A percentile compares a stretch with the other conserved stretches of the same genome.
Evolutionary conservation across 2,888 invertebrate species (phyloP).

Genomic region (Eupelmus urozonus): DNA sequence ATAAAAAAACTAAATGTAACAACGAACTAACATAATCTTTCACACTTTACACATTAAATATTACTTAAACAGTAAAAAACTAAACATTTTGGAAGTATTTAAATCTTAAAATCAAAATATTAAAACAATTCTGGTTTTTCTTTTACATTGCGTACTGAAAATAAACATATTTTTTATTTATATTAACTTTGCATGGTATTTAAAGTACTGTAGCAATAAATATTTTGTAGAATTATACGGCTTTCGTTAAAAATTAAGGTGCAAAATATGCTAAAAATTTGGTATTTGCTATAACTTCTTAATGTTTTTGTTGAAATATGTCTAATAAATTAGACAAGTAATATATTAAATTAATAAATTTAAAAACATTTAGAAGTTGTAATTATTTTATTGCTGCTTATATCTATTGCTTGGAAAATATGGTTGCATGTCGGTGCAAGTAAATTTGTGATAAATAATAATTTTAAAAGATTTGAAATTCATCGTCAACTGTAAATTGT

Average conservation of each 20-base stretch:
- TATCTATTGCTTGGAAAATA: conserved; percentile 26
- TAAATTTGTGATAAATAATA: too few relatives aligned
- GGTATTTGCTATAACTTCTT: conserved; percentile 7
- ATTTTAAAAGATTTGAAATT: too few relatives aligned
- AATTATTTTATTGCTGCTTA: conserved; percentile 29
- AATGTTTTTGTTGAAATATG: background rate
- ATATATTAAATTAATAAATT: background rate
- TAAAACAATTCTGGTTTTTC: background rate
- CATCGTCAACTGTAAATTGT: too few relatives aligned
- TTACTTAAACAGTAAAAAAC: too few relatives aligned
- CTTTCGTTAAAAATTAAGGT: conserved; percentile 22
- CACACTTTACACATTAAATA: conserved; percentile 2
- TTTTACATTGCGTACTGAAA: background rate
- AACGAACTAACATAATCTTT: background rate
- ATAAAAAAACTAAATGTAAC: background rate
- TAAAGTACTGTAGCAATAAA: conserved; percentile 20
- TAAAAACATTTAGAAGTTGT: conserved; percentile 16
- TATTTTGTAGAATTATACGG: conserved; percentile 33
- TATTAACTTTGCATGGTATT: conserved; percentile 38
- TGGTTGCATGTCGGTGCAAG: conserved; percentile 66
- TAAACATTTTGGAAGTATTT: background rate
- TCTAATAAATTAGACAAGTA: too few relatives aligned
- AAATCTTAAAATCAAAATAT: background rate
- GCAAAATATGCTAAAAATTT: conserved; percentile 19
- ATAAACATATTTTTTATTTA: conserved; percentile 10